These are phyloP conservation scores for Vireo altiloquus DNA, from an alignment of 2,113 vertebrate genomes.

Conservation along the genomic window DNA sequence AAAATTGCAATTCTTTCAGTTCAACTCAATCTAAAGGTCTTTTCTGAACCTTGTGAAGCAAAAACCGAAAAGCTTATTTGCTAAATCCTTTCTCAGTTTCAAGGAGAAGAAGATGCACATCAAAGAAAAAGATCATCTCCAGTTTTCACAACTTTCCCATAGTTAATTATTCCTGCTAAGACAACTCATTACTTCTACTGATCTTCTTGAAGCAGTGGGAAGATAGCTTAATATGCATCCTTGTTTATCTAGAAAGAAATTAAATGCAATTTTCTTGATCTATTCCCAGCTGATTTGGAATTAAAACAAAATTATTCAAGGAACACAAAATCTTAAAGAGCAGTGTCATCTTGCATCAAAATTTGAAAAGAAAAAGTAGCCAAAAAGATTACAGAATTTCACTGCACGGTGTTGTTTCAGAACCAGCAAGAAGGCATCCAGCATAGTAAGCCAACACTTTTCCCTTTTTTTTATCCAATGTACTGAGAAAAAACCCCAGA, in stretches of 20 bases:
- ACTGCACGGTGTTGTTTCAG: neutral
- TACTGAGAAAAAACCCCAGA: neutral
- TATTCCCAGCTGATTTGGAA: neutral
- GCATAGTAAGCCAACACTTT: neutral
- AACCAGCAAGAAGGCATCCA: neutral
- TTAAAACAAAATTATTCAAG: neutral
- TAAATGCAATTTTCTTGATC: neutral
- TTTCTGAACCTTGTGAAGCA: neutral
- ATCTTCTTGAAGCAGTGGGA: neutral
- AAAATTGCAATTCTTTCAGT: neutral
- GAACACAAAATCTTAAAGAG: neutral
- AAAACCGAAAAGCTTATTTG: neutral
- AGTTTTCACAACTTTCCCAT: neutral
- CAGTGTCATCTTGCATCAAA: neutral
- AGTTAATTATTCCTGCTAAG: neutral
- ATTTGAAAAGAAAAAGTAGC: neutral
- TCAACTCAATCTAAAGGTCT: neutral
- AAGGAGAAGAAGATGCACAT: neutral
- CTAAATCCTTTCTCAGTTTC: neutral
- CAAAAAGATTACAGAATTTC: neutral
- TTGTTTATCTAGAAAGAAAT: neutral
- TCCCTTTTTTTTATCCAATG: neutral
- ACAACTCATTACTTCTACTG: neutral
- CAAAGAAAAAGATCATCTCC: neutral
- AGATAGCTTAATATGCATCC: neutral